Evolutionary conservation across 2,888 invertebrate species (phyloP).

Genomic region (Volucella inflata): DNA sequence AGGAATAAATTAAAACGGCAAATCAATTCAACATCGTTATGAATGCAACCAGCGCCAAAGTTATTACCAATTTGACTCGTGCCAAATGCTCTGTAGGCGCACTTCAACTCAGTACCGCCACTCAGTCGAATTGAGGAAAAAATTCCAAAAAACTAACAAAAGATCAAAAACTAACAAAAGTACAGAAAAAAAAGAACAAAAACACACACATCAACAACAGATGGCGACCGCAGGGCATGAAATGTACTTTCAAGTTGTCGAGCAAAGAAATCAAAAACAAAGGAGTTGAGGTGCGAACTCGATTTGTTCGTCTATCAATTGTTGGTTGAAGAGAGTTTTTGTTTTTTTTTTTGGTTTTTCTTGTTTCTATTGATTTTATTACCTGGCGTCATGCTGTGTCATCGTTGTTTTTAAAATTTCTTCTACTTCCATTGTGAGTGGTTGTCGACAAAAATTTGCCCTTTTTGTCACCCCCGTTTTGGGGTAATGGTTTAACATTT

Average conservation of each 20-base stretch:
- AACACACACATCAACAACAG: slow-evolving; percentile 35
- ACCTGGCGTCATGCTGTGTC: slow-evolving; percentile 63
- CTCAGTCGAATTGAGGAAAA: too few species aligned
- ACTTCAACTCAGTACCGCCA: not conserved
- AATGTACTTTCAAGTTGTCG: slow-evolving; percentile 14
- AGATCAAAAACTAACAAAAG: not conserved
- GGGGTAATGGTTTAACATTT: slow-evolving; percentile 60
- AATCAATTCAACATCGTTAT: slow-evolving; percentile 20
- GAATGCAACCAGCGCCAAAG: slow-evolving; percentile 20
- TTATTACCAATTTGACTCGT: slow-evolving; percentile 58
- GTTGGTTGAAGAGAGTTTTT: slow-evolving; percentile 35
- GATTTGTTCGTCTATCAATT: slow-evolving; percentile 49
- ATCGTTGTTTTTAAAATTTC: slow-evolving; percentile 38
- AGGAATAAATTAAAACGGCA: slow-evolving; percentile 53
- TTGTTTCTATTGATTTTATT: slow-evolving; percentile 59
- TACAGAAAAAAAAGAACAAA: not conserved
- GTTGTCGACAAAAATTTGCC: slow-evolving; percentile 59
- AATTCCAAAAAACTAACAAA: slow-evolving; percentile 13
- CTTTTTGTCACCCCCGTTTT: slow-evolving; percentile 70
- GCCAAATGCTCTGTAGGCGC: slow-evolving; percentile 57
- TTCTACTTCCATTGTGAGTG: slow-evolving; percentile 7
- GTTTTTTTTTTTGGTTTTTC: slow-evolving; percentile 12
- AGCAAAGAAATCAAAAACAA: slow-evolving; percentile 39
- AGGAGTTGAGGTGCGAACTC: slow-evolving; percentile 63
- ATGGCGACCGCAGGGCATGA: slow-evolving; percentile 44